Percentiles rank a stretch among this genome's conserved stretches.
Evolutionary conservation across 1,140 invertebrate species (phyloP).

Genomic region (Leptinotarsa defecta): DNA sequence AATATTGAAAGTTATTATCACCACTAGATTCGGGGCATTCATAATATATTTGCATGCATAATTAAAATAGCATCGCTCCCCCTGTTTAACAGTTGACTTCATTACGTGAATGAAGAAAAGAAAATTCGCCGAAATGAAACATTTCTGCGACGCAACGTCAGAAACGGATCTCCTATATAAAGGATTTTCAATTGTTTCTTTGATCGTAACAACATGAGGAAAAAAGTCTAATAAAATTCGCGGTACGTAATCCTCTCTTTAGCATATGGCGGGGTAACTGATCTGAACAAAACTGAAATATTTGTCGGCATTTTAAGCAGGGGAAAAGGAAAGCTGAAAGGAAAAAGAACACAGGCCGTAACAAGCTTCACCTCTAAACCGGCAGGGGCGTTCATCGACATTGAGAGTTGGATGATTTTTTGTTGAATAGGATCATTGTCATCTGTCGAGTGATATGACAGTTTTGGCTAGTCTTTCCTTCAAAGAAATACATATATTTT

Average conservation of each 20-base stretch:
- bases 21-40: constrained; percentile 23
- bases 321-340: constrained; percentile 18
- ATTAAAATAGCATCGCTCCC: constrained; percentile 18
- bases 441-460: too few relatives aligned
- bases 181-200: constrained; percentile 32
- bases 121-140: constrained; percentile 26
- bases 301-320: constrained; percentile 30
- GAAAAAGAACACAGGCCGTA: constrained; percentile 23
- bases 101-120: constrained; percentile 24
- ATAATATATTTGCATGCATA: constrained; percentile 29
- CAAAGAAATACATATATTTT: too few relatives aligned
- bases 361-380: constrained; percentile 1
- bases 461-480: too few relatives aligned
- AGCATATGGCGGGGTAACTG: constrained; percentile 29
- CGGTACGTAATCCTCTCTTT: constrained; percentile 30
- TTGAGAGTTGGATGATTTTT: too few relatives aligned
- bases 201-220: constrained; percentile 27
- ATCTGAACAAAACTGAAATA: constrained; percentile 32
- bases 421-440: too few relatives aligned
- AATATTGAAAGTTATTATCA: constrained; percentile 24
- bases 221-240: constrained; percentile 29
- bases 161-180: constrained; percentile 1
- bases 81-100: constrained; percentile 21
- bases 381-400: neutral
- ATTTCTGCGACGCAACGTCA: constrained; percentile 17